Evolutionary conservation across 1,140 invertebrate genomes (phyloP).

Genomic region (Probaryconus sp.): DNA sequence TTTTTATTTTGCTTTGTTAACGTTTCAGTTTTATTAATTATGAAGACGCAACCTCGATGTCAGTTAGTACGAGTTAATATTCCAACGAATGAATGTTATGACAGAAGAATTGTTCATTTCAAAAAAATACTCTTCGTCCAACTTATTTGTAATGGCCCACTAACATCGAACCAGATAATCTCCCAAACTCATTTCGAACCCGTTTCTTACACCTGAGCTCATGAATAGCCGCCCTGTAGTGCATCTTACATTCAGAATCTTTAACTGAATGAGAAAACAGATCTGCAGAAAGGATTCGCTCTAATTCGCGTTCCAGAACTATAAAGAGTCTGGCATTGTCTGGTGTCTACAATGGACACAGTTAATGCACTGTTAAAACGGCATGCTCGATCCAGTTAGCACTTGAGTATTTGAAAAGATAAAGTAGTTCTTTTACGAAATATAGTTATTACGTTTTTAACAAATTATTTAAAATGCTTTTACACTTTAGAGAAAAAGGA

Average conservation of each 20-base stretch:
- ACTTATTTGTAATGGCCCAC: constrained; percentile 62
- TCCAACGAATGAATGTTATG: constrained; percentile 61
- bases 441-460: too few relatives aligned
- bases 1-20: too few relatives aligned
- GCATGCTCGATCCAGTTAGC: constrained; percentile 47
- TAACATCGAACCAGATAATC: constrained; percentile 61
- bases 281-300: constrained; percentile 65
- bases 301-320: constrained; percentile 63
- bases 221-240: constrained; percentile 64
- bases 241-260: constrained; percentile 48
- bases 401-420: not conserved
- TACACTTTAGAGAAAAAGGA: too few relatives aligned
- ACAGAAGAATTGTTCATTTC: constrained; percentile 60
- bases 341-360: constrained; percentile 35
- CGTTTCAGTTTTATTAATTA: too few relatives aligned
- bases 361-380: constrained; percentile 43
- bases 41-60: too few relatives aligned
- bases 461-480: too few relatives aligned
- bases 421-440: too few relatives aligned
- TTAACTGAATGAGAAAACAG: constrained; percentile 48
- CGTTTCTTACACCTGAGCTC: constrained; percentile 56
- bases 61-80: too few relatives aligned
- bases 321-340: constrained; percentile 57
- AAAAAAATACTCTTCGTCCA: constrained; percentile 48
- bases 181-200: constrained; percentile 63